Evolutionary conservation across 2,888 invertebrate species (phyloP).

Genomic region (Clanis bilineata): DNA sequence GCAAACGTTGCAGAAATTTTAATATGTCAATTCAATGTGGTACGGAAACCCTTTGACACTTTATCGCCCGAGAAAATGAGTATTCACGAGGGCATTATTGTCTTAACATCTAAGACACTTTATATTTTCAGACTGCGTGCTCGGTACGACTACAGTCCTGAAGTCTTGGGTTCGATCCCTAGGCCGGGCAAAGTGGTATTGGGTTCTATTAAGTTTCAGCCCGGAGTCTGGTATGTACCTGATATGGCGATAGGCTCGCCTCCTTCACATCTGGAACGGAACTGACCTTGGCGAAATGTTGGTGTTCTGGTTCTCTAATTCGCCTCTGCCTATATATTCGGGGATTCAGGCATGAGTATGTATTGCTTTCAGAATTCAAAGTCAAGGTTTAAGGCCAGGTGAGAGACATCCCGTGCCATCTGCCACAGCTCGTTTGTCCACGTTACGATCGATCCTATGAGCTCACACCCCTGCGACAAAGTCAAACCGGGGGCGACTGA

Average conservation of each 20-base stretch:
- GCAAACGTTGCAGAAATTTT: slow-evolving; percentile 17
- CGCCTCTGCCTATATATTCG: too few relatives aligned
- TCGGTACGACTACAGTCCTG: too few relatives aligned
- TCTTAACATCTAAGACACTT: neutral
- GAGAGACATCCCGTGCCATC: slow-evolving; percentile 58
- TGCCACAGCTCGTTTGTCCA: slow-evolving; percentile 60
- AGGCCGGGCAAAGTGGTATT: too few relatives aligned
- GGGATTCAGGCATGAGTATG: too few relatives aligned
- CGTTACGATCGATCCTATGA: slow-evolving; percentile 43
- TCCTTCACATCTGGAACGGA: too few relatives aligned
- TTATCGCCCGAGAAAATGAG: neutral
- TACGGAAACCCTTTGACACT: slow-evolving; percentile 15
- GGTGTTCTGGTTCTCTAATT: too few relatives aligned
- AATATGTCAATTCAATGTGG: slow-evolving; percentile 2
- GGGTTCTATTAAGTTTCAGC: too few relatives aligned
- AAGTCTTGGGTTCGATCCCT: too few relatives aligned
- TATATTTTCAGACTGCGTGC: too few relatives aligned
- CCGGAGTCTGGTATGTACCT: too few relatives aligned
- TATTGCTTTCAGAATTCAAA: slow-evolving; percentile 13
- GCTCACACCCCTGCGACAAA: slow-evolving; percentile 59
- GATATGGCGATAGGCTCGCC: too few relatives aligned
- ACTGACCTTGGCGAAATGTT: too few relatives aligned
- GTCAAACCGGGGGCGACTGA: slow-evolving; percentile 63
- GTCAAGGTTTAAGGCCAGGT: slow-evolving; percentile 44
- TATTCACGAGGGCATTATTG: neutral